Conservation (phyloP, 2,888 invertebrate genomes). For the Trisateles emortualis region DNA sequence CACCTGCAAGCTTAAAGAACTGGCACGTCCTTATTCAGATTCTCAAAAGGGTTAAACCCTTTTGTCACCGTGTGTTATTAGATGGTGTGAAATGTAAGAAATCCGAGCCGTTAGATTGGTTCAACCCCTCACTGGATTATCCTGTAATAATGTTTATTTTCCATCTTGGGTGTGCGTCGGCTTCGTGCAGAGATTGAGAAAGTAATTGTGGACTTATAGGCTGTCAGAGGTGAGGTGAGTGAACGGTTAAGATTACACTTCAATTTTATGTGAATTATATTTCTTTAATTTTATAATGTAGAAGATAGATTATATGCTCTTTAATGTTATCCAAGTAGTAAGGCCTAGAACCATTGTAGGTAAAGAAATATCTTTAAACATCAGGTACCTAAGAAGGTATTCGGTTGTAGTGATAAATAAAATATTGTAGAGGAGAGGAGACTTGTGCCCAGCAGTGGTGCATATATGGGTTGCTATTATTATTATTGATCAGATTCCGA, state of each 20-base stretch:
- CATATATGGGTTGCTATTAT: no score
- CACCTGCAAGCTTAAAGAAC: constrained; percentile 53
- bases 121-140: constrained; percentile 61
- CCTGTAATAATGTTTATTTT: constrained; percentile 72
- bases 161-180: constrained; percentile 52
- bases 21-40: constrained; percentile 65
- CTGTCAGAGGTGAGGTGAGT: constrained; percentile 15
- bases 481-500: no score
- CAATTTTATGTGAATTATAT: neutral
- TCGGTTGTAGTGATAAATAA: no score
- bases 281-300: neutral
- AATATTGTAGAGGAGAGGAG: no score
- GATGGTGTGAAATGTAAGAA: constrained; percentile 55
- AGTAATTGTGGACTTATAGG: constrained; percentile 37
- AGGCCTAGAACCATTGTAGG: no score
- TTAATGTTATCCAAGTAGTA: no score
- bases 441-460: no score
- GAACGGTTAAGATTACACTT: constrained; percentile 5
- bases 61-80: constrained; percentile 55
- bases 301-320: no score
- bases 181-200: constrained; percentile 41
- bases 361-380: no score
- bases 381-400: no score
- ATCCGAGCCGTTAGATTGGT: constrained; percentile 59
- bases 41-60: constrained; percentile 67